Percentiles rank a stretch among this genome's conserved stretches.
These are phyloP conservation scores for Caranx melampygus DNA, from an alignment of 2,113 vertebrate genomes.

Conservation along the genomic window DNA sequence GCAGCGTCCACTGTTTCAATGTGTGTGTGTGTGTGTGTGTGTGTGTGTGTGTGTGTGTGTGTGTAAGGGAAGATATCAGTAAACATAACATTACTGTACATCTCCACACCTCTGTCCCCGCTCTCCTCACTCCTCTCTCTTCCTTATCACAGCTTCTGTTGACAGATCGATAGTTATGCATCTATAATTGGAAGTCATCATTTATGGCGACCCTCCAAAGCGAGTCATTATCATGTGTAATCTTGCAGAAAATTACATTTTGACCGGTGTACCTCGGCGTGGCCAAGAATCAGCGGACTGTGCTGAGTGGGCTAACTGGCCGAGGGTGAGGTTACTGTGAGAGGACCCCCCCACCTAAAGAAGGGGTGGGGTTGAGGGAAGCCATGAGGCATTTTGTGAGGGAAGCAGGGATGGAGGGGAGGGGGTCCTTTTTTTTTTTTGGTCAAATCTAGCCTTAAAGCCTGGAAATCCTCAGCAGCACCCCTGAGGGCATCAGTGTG, in stretches of 20 bases:
- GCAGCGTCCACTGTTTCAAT: conserved; percentile 24
- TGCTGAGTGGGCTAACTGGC: conserved; percentile 49
- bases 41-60: conserved; percentile 15
- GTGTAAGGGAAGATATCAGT: conserved; percentile 35
- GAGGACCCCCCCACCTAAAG: conserved; percentile 4
- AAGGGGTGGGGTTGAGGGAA: conserved; percentile 4
- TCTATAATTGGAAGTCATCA: conserved; percentile 84
- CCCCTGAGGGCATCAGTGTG: conserved; percentile 18
- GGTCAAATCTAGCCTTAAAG: conserved; percentile 27
- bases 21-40: not conserved
- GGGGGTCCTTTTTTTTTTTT: not conserved
- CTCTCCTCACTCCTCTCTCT: not conserved
- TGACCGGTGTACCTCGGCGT: conserved; percentile 67
- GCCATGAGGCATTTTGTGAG: not conserved
- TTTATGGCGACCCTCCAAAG: conserved; percentile 81
- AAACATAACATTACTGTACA: conserved; percentile 56
- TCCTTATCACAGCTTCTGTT: conserved; percentile 57
- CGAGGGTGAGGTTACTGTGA: conserved; percentile 41
- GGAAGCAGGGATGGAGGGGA: not conserved
- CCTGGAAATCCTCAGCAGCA: conserved; percentile 10
- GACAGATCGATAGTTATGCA: conserved; percentile 86
- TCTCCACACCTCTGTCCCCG: conserved; percentile 7
- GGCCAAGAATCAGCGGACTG: conserved; percentile 54
- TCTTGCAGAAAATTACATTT: conserved; percentile 82
- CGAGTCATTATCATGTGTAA: conserved; percentile 86